These are phyloP conservation scores for Dendrocincla tyrannina DNA, from an alignment of 2,797 vertebrate species.

Conservation along the genomic window DNA sequence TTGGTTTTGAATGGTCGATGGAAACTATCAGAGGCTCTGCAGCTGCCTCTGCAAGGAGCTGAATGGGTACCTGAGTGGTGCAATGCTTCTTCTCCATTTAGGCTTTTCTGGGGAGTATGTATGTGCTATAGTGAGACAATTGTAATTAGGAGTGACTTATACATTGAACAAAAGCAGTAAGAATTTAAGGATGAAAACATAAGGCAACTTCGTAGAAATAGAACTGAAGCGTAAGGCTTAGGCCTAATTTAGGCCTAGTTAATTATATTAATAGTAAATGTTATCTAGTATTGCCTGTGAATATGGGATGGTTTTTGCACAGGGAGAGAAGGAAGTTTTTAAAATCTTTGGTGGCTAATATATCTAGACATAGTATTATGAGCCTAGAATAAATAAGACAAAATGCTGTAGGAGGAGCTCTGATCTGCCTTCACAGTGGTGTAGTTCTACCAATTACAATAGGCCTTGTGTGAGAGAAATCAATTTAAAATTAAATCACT, in stretches of 20 bases:
- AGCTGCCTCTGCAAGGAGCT: not conserved
- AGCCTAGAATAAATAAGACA: not conserved
- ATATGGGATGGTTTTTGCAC: not conserved
- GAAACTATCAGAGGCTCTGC: not conserved
- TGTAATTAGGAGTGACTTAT: not conserved
- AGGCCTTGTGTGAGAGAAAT: not conserved
- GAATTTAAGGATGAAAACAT: not conserved
- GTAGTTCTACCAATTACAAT: not conserved
- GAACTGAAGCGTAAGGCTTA: not conserved
- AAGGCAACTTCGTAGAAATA: not conserved
- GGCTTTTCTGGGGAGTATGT: not conserved
- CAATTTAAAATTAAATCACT: slow-evolving; percentile 25
- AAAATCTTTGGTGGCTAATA: not conserved
- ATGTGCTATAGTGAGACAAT: not conserved
- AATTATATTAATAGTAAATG: not conserved
- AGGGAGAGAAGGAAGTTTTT: not conserved
- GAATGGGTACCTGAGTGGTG: not conserved
- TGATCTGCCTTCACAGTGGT: not conserved
- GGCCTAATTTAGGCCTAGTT: not conserved
- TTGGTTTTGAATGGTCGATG: not conserved
- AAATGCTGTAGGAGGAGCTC: not conserved
- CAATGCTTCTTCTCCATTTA: not conserved
- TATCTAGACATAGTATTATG: not conserved
- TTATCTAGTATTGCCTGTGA: not conserved
- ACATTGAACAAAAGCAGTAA: not conserved